Evolutionary conservation across 2,113 vertebrate species (phyloP).

Genomic region (Megaceryle torquata): DNA sequence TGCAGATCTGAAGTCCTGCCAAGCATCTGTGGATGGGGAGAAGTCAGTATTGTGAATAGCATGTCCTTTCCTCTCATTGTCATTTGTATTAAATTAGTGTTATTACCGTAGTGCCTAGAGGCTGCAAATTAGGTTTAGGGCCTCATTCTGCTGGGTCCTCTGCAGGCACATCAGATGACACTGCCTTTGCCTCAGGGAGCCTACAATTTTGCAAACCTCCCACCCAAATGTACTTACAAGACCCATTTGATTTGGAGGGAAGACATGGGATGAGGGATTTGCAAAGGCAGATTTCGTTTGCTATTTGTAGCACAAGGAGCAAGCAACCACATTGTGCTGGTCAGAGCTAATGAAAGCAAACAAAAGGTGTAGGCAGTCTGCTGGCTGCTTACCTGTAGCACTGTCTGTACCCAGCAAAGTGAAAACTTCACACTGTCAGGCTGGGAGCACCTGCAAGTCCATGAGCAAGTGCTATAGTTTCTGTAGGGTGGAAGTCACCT

Average conservation of each 20-base stretch:
- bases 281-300: background rate
- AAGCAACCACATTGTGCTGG: fast-evolving
- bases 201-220: background rate
- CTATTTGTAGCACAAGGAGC: background rate
- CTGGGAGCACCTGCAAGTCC: background rate
- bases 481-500: fast-evolving
- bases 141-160: background rate
- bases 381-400: background rate
- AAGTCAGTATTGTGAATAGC: slow-evolving; percentile 14
- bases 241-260: background rate
- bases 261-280: background rate
- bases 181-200: background rate
- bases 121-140: background rate
- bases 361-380: background rate
- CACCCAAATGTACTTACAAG: background rate
- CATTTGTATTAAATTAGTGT: slow-evolving; percentile 18
- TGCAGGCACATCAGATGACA: background rate
- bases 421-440: background rate
- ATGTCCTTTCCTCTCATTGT: slow-evolving; percentile 8
- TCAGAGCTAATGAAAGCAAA: background rate
- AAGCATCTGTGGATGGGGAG: slow-evolving; percentile 20
- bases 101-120: slow-evolving; percentile 7
- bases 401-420: background rate
- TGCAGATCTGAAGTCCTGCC: slow-evolving; percentile 35
- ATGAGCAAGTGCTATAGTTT: background rate